phyloP scores from a whole-genome alignment of 1,140 invertebrate species.

The Cyclargus thomasi region DNA sequence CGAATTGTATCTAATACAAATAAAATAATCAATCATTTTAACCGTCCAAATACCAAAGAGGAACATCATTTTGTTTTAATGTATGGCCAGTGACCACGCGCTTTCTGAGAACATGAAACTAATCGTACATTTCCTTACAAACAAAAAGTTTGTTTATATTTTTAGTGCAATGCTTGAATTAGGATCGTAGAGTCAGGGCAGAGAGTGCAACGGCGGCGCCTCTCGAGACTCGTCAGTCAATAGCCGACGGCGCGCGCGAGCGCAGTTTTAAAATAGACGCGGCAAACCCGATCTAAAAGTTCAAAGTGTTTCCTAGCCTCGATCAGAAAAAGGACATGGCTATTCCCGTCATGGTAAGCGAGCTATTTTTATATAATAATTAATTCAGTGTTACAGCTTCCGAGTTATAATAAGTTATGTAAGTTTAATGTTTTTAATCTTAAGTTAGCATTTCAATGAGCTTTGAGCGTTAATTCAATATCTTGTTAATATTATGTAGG shows the following conservation, averaged over 20 bases:
- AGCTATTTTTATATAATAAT: slow-evolving; percentile 21
- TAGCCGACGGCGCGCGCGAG: slow-evolving; percentile 46
- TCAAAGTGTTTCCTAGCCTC: slow-evolving; percentile 54
- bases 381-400: slow-evolving; percentile 13
- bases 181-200: neutral
- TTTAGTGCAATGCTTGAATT: neutral
- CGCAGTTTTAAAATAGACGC: slow-evolving; percentile 36
- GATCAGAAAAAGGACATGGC: slow-evolving; percentile 58
- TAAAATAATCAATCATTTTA: too few species aligned
- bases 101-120: neutral
- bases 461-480: neutral
- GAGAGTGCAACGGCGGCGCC: slow-evolving; percentile 43
- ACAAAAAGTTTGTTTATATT: neutral
- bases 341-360: slow-evolving; percentile 44
- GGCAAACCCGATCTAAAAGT: slow-evolving; percentile 34
- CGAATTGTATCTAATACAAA: too few species aligned
- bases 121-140: neutral
- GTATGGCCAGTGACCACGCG: too few species aligned
- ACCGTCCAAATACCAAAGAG: too few species aligned
- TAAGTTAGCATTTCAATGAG: neutral
- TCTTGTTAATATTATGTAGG: slow-evolving; percentile 1
- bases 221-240: slow-evolving; percentile 49
- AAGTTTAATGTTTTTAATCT: neutral
- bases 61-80: too few species aligned
- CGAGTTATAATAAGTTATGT: neutral